These are phyloP conservation scores for Odontocolon sp. DNA, from an alignment of 2,888 invertebrate species.

Conservation along the genomic window DNA sequence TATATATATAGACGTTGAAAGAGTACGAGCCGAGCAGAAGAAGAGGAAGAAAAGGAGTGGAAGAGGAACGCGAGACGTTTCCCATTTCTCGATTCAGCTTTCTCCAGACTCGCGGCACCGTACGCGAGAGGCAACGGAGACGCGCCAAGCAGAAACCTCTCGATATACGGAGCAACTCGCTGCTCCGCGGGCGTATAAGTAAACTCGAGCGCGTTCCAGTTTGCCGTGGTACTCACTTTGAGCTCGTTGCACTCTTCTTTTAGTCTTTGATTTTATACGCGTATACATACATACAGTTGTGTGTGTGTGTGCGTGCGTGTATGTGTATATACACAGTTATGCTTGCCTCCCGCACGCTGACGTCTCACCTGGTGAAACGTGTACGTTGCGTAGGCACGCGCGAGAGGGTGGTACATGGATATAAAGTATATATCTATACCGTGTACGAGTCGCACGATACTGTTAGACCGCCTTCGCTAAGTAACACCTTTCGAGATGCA, in stretches of 20 bases:
- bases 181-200: conserved; percentile 28
- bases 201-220: conserved; percentile 54
- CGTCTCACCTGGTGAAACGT: conserved; percentile 34
- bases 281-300: conserved; percentile 2
- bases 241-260: conserved; percentile 38
- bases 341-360: conserved; percentile 34
- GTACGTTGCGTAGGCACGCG: conserved; percentile 50
- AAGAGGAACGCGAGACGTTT: conserved; percentile 23
- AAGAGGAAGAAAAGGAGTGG: background rate
- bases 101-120: conserved; percentile 36
- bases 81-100: conserved; percentile 45
- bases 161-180: too few species aligned
- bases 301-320: background rate
- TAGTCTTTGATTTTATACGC: conserved; percentile 1
- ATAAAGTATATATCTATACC: background rate
- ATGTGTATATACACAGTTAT: background rate
- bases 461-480: conserved; percentile 55
- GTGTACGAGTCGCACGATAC: conserved; percentile 23
- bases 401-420: conserved; percentile 13
- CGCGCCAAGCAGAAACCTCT: too few species aligned
- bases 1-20: conserved; percentile 1
- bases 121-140: background rate
- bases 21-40: conserved; percentile 26
- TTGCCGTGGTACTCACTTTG: conserved; percentile 25
- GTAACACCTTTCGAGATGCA: conserved; percentile 54